A percentile compares a stretch with the other conserved stretches of the same genome.
Conservation (phyloP, 2,113 vertebrate species). For the Sylvilagus bachmani region DNA sequence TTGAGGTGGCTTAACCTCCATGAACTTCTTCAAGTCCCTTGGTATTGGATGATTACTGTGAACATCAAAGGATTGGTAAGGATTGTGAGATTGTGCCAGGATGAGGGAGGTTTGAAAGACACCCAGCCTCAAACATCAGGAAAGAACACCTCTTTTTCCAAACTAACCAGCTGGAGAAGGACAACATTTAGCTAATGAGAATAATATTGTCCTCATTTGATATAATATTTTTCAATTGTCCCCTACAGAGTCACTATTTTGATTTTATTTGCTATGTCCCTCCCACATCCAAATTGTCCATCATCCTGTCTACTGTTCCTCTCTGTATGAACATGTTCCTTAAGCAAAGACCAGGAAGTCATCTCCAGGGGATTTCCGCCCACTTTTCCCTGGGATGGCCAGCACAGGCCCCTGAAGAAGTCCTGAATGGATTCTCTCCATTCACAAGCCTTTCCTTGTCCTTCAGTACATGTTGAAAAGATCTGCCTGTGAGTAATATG, state of each 20-base stretch:
- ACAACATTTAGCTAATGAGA: background rate
- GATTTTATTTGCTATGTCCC: background rate
- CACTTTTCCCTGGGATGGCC: background rate
- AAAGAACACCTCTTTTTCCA: conserved; percentile 29
- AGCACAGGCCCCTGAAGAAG: background rate
- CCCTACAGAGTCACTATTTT: background rate
- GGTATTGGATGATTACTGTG: background rate
- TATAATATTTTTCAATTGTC: background rate
- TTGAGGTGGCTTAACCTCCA: too few species aligned
- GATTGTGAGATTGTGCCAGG: background rate
- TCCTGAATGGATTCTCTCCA: background rate
- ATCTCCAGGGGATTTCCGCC: background rate
- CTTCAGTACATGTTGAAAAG: background rate
- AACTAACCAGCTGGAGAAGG: background rate
- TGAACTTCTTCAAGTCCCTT: too few species aligned
- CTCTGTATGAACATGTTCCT: background rate
- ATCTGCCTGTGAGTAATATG: background rate
- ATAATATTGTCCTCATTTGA: background rate
- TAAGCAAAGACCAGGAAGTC: background rate
- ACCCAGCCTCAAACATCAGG: background rate
- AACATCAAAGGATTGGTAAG: background rate
- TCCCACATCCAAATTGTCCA: background rate
- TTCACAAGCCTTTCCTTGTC: background rate
- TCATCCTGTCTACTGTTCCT: background rate
- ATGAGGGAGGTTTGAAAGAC: background rate